Percentiles rank a stretch among this genome's conserved stretches.
phyloP scores from a whole-genome alignment of 2,797 vertebrate species.

The Lepilemur septentrionalis region DNA sequence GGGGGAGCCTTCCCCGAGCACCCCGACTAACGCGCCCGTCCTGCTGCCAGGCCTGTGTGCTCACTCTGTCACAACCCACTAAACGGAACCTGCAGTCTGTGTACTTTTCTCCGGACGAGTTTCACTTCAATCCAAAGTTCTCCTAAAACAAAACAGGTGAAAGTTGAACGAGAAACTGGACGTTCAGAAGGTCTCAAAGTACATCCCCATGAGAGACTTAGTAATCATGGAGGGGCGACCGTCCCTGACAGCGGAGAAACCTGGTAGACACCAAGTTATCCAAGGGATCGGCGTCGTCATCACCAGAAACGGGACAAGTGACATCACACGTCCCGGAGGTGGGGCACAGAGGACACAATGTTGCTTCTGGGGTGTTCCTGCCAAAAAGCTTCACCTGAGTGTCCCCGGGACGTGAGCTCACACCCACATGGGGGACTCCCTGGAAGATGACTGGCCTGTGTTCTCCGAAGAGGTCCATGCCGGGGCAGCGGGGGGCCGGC shows the following conservation, averaged over 20 bases:
- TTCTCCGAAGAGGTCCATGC: neutral
- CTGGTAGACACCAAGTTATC: too few relatives aligned
- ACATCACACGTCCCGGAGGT: fast-evolving
- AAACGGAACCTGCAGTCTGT: neutral
- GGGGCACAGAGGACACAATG: neutral
- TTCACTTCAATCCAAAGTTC: neutral
- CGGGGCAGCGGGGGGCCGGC: neutral
- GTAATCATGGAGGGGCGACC: neutral
- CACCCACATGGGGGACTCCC: too few relatives aligned
- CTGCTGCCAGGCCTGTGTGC: fast-evolving
- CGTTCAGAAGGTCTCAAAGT: neutral
- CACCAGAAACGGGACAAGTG: neutral
- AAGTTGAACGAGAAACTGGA: neutral
- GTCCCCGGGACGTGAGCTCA: fast-evolving
- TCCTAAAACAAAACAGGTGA: neutral
- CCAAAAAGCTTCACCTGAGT: neutral
- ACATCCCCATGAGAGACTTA: neutral
- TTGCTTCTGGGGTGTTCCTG: neutral
- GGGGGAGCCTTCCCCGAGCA: neutral
- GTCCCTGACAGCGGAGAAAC: neutral
- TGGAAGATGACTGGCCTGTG: neutral
- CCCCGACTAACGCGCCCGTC: fast-evolving
- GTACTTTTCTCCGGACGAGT: neutral
- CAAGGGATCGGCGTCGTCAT: fast-evolving
- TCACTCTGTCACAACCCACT: neutral